Conservation (phyloP, 2,888 invertebrate species). For the Spatulosminthurus flaviceps region DNA sequence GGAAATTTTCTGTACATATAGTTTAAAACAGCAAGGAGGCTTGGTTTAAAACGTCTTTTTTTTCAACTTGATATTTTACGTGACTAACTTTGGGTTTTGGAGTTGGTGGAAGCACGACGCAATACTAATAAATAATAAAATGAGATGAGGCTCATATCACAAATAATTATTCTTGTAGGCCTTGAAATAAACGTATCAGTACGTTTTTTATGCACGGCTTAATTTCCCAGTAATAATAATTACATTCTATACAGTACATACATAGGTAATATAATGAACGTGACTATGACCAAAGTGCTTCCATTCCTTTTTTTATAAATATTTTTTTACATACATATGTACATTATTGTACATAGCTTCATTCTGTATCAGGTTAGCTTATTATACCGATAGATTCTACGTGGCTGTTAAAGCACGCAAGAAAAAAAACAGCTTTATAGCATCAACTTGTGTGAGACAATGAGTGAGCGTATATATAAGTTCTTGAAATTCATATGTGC, state of each 20-base stretch:
- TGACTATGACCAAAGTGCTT: background rate
- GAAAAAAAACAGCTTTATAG: background rate
- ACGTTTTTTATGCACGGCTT: background rate
- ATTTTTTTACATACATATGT: too few species aligned
- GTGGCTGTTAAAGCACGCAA: background rate
- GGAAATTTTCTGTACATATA: too few species aligned
- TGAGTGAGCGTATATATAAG: background rate
- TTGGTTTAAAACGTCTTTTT: too few species aligned
- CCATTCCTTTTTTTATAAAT: too few species aligned
- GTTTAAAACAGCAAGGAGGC: too few species aligned
- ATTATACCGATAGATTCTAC: background rate
- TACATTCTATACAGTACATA: too few species aligned
- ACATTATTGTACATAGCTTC: too few species aligned
- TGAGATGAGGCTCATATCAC: too few species aligned
- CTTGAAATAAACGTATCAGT: constrained; percentile 4
- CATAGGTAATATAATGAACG: background rate
- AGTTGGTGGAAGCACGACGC: too few species aligned
- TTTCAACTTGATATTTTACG: too few species aligned
- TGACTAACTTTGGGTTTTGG: too few species aligned
- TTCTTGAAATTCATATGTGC: background rate
- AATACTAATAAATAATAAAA: too few species aligned
- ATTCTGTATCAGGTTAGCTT: background rate
- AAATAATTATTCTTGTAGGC: background rate
- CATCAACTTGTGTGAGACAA: background rate
- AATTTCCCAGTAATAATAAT: background rate